These are phyloP conservation scores for Hymenopus coronatus DNA, from an alignment of 2,888 invertebrate species.

Conservation along the genomic window DNA sequence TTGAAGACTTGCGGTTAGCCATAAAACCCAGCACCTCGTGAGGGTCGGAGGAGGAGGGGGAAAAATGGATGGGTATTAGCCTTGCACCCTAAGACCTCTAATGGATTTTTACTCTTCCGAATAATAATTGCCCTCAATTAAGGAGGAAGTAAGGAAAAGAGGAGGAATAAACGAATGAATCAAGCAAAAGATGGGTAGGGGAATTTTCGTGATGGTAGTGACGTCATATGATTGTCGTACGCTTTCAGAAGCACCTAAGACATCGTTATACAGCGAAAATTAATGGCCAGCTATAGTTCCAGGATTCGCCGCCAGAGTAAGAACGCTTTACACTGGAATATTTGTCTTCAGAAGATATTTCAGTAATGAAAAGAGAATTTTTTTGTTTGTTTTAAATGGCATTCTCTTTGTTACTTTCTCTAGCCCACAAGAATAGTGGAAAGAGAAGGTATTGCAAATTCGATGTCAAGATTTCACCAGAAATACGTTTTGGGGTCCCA, in stretches of 20 bases:
- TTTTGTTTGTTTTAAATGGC: too few relatives aligned
- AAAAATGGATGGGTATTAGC: constrained; percentile 14
- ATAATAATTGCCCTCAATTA: constrained; percentile 25
- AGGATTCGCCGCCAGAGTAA: neutral
- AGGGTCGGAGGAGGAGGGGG: too few relatives aligned
- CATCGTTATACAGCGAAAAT: neutral
- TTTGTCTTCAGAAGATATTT: too few relatives aligned
- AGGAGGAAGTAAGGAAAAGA: neutral
- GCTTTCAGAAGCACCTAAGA: neutral
- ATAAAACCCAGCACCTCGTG: neutral
- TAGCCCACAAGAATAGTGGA: too few relatives aligned
- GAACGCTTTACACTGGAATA: neutral
- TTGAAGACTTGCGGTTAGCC: neutral
- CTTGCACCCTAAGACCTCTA: constrained; percentile 13
- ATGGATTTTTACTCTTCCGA: constrained; percentile 25
- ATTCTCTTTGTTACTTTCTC: too few relatives aligned
- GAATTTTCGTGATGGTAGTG: neutral
- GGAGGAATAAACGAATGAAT: neutral
- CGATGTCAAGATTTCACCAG: too few relatives aligned
- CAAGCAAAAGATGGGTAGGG: neutral
- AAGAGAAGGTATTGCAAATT: too few relatives aligned
- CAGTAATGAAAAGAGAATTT: too few relatives aligned
- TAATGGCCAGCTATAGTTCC: neutral
- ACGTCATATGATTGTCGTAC: neutral
- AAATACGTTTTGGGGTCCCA: too few relatives aligned